These are phyloP conservation scores for Drosophila athabasca DNA, from an alignment of 1,140 invertebrate genomes.

Conservation along the genomic window DNA sequence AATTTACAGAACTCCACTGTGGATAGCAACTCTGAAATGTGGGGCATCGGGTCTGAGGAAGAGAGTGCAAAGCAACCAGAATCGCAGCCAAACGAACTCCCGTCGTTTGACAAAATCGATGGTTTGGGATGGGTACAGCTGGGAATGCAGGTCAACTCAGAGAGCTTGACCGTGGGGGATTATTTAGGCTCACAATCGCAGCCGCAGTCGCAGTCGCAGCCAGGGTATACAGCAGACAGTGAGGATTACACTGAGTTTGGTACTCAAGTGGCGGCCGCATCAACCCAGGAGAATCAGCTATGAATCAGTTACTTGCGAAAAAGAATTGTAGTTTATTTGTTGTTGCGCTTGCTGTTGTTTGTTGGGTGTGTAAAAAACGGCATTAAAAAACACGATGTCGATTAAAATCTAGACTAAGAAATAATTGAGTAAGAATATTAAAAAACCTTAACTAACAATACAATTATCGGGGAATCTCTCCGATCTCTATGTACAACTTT, in stretches of 20 bases:
- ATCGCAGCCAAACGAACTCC: no score
- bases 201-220: not conserved
- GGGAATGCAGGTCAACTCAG: conserved; percentile 20
- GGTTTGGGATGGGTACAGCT: conserved; percentile 9
- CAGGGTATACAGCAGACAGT: not conserved
- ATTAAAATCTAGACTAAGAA: no score
- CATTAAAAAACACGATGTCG: no score
- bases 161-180: conserved; percentile 25
- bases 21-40: not conserved
- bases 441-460: no score
- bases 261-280: conserved; percentile 48
- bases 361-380: no score
- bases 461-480: no score
- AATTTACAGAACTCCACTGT: no score
- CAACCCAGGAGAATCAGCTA: conserved; percentile 33
- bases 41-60: not conserved
- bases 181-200: not conserved
- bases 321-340: not conserved
- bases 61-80: no score
- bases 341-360: not conserved
- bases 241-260: conserved; percentile 44
- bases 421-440: no score
- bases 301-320: not conserved
- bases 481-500: no score
- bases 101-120: no score